Base-by-base conservation (phyloP, 1,140 invertebrate genomes). In the Xylocopa sonorina region DNA sequence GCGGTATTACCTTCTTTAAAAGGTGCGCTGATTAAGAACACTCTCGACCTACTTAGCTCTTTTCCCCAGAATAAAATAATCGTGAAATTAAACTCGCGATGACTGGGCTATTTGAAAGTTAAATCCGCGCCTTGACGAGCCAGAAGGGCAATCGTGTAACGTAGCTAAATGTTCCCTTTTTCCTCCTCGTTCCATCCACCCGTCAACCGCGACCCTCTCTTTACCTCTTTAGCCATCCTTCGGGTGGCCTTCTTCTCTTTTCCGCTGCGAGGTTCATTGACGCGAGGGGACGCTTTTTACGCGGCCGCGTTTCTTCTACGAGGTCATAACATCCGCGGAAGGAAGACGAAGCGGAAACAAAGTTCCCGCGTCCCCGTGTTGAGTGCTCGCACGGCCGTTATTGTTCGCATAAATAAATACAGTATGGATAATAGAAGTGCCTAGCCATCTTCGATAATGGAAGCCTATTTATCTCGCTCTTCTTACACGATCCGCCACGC, bases 371-470 rank as follows among this genome's bases (percentile, higher is more conserved):
- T 18, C 34, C 32, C 16, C 38, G 32, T n/a, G n/a, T 48, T 46
- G 53, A 78, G 64, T 38, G 64, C 53, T 27, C 53, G 75, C 16
- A 7, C 24, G 9, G n/a, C 0, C 46, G 27, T 46, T 43, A 58
- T 77, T 77, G 74, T 77, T 69, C 74, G 32, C 77, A 21, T 66
- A 78, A 81, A 81, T 72, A 81, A 78, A 81, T 81, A 67, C 5
- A 18, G n/a, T 2, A 38, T 18, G 58, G 50, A 77, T 66, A 81
- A 81, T 72, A 64, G 43, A 78, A 78, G 60, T 77, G 75, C 55
- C 75, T 43, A 71, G 75, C 46, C 67, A 71, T 78, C 75, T 16
- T 53, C 72, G 64, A 81, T 85, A 85, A 86, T 78, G 80, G 83
- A 69, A 50, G 16, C 32, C 71, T 76, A 83, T 87, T 83, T 85